Evolutionary conservation across 92 coral and sea anemone genomes (phyloP).

Genomic region (Paragorgia papillata): DNA sequence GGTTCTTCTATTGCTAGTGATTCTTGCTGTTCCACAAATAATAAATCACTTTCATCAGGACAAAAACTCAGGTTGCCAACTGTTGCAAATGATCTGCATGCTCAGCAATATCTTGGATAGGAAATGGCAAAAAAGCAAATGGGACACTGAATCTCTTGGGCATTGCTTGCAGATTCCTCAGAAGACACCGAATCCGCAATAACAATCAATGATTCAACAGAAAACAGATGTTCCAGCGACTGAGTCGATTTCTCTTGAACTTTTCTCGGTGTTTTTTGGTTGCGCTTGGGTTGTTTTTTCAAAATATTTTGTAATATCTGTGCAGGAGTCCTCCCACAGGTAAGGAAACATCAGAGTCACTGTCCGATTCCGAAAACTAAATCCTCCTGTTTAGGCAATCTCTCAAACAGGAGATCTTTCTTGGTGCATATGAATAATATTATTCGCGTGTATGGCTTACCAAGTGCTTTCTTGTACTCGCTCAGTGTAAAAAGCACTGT

Average conservation of each 20-base stretch:
- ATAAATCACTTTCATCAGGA: not conserved
- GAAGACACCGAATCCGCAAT: not conserved
- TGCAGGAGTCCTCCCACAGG: too few species aligned
- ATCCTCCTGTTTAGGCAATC: too few species aligned
- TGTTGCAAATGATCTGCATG: constrained; percentile 9
- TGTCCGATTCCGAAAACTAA: too few species aligned
- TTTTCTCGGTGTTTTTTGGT: too few species aligned
- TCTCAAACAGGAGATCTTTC: too few species aligned
- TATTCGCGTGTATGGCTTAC: too few species aligned
- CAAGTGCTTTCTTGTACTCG: too few species aligned
- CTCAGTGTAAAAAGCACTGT: too few species aligned
- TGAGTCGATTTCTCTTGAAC: constrained; percentile 13
- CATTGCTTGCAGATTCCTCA: not conserved
- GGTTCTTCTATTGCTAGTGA: not conserved
- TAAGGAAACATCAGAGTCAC: too few species aligned
- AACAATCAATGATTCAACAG: constrained; percentile 1
- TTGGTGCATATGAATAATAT: too few species aligned
- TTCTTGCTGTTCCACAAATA: not conserved
- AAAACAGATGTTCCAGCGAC: not conserved
- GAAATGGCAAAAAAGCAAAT: constrained; percentile 12
- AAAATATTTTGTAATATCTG: too few species aligned
- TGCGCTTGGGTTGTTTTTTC: too few species aligned
- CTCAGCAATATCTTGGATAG: constrained; percentile 9
- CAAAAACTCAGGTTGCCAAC: constrained; percentile 17
- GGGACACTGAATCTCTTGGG: constrained; percentile 14